Conservation (phyloP, 2,113 vertebrate genomes). For the Pampusana beccarii region DNA sequence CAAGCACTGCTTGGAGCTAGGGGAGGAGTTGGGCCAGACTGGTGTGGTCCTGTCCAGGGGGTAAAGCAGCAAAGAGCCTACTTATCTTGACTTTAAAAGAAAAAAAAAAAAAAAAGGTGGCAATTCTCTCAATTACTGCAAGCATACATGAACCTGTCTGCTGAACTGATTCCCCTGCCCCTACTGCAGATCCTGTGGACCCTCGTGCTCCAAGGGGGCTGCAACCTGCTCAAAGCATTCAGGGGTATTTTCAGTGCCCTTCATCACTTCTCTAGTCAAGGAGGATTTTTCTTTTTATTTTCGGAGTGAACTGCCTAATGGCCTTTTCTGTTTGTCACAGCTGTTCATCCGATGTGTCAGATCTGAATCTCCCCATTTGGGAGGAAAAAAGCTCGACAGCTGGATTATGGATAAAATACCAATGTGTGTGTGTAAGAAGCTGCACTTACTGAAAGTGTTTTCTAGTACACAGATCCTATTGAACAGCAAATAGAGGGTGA, state of each 20-base stretch:
- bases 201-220: not conserved
- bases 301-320: not conserved
- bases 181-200: not conserved
- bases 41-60: accelerated
- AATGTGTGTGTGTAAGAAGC: not conserved
- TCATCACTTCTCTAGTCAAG: not conserved
- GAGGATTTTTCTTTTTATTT: not conserved
- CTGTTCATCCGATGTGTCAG: not conserved
- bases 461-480: not conserved
- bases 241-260: not conserved
- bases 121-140: not conserved
- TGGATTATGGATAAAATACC: not conserved
- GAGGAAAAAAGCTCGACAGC: not conserved
- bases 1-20: not conserved
- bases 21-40: not conserved
- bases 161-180: not conserved
- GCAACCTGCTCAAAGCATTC: not conserved
- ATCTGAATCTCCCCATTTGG: not conserved
- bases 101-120: not conserved
- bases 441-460: not conserved
- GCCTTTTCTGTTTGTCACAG: not conserved
- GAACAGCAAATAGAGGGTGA: not conserved
- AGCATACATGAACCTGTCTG: accelerated
- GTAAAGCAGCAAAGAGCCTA: not conserved
- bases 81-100: not conserved